Percentiles rank a stretch among this genome's conserved stretches.
Evolutionary conservation across 2,113 vertebrate species (phyloP).

Genomic region (Archilochus colubris): DNA sequence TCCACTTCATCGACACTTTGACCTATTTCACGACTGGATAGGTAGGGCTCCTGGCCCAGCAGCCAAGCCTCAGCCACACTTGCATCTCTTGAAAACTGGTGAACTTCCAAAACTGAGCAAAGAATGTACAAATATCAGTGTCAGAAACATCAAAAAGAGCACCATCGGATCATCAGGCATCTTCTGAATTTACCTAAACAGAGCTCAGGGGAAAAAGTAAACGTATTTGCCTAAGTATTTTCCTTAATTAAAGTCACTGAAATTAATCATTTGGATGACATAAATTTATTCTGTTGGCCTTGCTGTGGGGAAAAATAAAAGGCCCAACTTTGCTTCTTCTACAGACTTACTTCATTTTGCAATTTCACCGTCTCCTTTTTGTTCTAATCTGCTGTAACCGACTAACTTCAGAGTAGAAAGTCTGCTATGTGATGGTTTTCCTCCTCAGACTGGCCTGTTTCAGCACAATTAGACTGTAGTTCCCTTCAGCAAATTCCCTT

Average conservation of each 20-base stretch:
- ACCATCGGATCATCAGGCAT: not conserved
- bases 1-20: slow-evolving; percentile 96
- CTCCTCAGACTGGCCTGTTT: not conserved
- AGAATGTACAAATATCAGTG: not conserved
- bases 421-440: not conserved
- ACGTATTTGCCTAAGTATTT: not conserved
- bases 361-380: not conserved
- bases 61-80: slow-evolving; percentile 97
- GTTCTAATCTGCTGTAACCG: not conserved
- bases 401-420: not conserved
- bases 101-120: slow-evolving; percentile 91
- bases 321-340: not conserved
- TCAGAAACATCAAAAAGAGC: not conserved
- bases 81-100: slow-evolving; percentile 95
- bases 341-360: not conserved
- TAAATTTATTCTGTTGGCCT: not conserved
- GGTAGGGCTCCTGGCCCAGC: slow-evolving; percentile 93
- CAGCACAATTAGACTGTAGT: not conserved
- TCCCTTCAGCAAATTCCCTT: not conserved
- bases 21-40: slow-evolving; percentile 90
- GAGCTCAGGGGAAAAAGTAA: not conserved
- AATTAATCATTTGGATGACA: not conserved
- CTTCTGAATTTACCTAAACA: not conserved
- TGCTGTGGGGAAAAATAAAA: not conserved
- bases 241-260: not conserved